Base-by-base conservation (phyloP, 2,797 vertebrate species). In the Antennarius maculatus region DNA sequence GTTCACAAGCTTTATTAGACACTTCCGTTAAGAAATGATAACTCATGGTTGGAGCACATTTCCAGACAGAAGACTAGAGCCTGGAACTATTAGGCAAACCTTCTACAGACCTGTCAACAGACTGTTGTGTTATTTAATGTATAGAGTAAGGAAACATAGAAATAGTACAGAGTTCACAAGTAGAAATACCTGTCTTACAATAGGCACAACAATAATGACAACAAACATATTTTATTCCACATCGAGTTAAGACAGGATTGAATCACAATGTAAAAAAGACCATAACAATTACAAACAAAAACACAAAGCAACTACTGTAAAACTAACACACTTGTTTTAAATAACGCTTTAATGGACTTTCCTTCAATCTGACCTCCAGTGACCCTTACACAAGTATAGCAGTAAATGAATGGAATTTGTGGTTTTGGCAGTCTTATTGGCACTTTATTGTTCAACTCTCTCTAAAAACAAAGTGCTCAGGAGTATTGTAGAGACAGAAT, bases 1-100 rank as follows among this genome's bases (percentile, higher is more conserved):
- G n/a, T 77, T 55, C 15, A n/a, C 71, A 5, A 62, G 42, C 57
- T 77, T 79, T 76, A 70, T 71, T 61, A 51, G 47, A 74, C 28
- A 47, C 55, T 76, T 78, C 54, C 70, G 62, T 76, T 42, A 60
- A 5, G 70, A 76, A 62, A 80, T 54, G 45, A 74, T 46, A 49
- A 66, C 51, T 60, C 60, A 16, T 61, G 61, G 62, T 61, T 51
- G 43, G 64, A 81, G 66, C 49, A 67, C 52, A 60, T 73, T 66
- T 54, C 12, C 42, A 53, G 48, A 71, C 42, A 61, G 10, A 43
- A 43, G 42, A 14, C 42, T 34, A 72, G 42, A 67, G 18, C 29
- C 65, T 34, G 61, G 27, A 66, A 49, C 15, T 27, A 46, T 14
- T 7, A 6, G 1, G 27, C 10, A 42, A 45, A 8, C 27, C 27